Conservation (phyloP, 1,140 invertebrate genomes). For the Zaprionus africanus region DNA sequence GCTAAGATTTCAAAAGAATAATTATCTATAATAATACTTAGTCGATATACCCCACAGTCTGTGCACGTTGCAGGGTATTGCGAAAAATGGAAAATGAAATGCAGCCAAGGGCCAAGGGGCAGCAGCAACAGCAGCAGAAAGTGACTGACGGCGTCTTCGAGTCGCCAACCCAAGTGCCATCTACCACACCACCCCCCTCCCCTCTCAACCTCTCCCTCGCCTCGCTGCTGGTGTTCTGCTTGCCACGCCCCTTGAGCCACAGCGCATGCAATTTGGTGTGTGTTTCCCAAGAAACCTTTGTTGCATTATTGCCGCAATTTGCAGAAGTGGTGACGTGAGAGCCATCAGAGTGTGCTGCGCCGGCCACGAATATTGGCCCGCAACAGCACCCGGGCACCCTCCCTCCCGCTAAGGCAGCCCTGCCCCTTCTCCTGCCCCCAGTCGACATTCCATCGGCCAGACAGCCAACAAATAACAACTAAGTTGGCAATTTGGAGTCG, state of each 20-base stretch:
- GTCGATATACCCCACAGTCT: no score
- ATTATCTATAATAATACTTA: no score
- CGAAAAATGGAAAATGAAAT: conserved; percentile 62
- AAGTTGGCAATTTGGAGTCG: conserved; percentile 79
- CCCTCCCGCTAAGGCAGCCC: neutral
- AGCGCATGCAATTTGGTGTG: conserved; percentile 78
- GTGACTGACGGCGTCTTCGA: conserved; percentile 73
- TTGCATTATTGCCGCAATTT: conserved; percentile 82
- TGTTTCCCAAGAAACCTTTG: conserved; percentile 82
- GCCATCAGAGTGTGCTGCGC: conserved; percentile 76
- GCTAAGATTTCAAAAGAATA: no score
- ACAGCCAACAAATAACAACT: conserved; percentile 81
- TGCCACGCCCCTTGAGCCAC: conserved; percentile 18
- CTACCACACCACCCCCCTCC: neutral
- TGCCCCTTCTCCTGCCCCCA: neutral
- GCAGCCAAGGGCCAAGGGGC: conserved; percentile 25
- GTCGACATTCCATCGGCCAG: conserved; percentile 49
- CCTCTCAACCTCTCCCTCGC: neutral
- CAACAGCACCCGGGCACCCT: conserved; percentile 6
- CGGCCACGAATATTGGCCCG: conserved; percentile 72
- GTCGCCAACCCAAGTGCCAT: conserved; percentile 44
- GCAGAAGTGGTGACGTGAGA: conserved; percentile 81
- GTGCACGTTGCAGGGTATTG: neutral
- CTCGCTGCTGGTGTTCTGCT: neutral
- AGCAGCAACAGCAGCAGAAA: conserved; percentile 34